Evolutionary conservation across 2,797 vertebrate species (phyloP).

Genomic region (Xyrichtys novacula): DNA sequence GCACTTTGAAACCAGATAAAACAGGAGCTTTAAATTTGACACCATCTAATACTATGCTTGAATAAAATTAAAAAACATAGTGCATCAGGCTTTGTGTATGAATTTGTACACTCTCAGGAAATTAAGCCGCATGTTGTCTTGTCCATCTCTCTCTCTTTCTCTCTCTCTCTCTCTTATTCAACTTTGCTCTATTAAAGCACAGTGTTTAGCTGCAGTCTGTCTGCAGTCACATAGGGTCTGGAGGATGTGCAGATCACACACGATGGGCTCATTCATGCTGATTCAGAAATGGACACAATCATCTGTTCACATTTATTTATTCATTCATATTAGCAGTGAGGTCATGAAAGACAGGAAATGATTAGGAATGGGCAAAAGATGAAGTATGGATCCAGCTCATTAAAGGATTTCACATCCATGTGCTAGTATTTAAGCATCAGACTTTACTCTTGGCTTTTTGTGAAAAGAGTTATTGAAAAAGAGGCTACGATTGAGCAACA

Average conservation of each 20-base stretch:
- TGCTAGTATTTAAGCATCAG: constrained; percentile 51
- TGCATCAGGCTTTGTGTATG: no score
- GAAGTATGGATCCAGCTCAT: constrained; percentile 11
- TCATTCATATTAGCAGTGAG: constrained; percentile 12
- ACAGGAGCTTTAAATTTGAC: no score
- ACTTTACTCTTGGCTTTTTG: constrained; percentile 20
- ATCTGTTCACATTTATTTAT: constrained; percentile 25
- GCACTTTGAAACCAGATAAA: no score
- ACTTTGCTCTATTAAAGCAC: constrained; percentile 78
- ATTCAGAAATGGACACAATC: constrained; percentile 42
- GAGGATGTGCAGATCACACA: not conserved
- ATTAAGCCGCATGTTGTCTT: no score
- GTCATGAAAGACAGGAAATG: constrained; percentile 20
- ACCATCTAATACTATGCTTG: no score
- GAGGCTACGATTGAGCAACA: constrained; percentile 49
- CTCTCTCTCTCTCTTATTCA: constrained; percentile 79
- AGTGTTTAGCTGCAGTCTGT: constrained; percentile 64
- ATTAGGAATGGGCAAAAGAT: constrained; percentile 13
- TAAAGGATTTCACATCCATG: constrained; percentile 50
- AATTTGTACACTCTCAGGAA: no score
- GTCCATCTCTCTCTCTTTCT: no score
- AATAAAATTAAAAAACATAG: no score
- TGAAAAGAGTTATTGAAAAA: constrained; percentile 17
- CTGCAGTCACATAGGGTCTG: constrained; percentile 36
- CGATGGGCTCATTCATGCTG: not conserved